Evolutionary conservation across 2,888 invertebrate species (phyloP).

Genomic region (Ypsolopha sequella): DNA sequence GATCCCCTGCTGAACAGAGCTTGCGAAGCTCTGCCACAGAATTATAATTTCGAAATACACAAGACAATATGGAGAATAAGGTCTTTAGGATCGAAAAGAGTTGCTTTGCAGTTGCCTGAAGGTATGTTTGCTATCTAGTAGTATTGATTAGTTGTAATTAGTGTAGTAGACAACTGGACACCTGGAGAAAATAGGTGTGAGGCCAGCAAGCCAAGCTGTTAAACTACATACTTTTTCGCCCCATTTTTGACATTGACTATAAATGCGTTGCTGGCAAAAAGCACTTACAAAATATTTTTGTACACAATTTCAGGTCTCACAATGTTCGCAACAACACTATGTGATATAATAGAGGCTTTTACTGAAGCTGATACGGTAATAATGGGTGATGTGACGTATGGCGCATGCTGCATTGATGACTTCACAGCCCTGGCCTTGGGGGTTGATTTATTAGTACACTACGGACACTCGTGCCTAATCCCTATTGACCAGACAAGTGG

Average conservation of each 20-base stretch:
- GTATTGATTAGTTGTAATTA: no score
- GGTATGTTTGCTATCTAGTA: conserved; percentile 43
- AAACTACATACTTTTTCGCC: not conserved
- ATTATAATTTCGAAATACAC: conserved; percentile 98
- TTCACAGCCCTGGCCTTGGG: conserved; percentile 91
- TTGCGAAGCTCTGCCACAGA: conserved; percentile 83
- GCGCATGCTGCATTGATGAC: conserved; percentile 99
- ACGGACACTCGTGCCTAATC: conserved; percentile 97
- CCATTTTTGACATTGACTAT: conserved; percentile 1
- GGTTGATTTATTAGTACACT: conserved; percentile 93
- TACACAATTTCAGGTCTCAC: conserved; percentile 72
- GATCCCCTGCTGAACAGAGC: conserved; percentile 80
- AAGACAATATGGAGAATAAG: conserved; percentile 98
- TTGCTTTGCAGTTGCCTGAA: conserved; percentile 98
- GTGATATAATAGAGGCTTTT: conserved; percentile 92
- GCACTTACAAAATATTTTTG: conserved; percentile 1
- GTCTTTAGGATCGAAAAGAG: conserved; percentile 84
- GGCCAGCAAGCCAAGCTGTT: no score
- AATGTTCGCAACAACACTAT: conserved; percentile 92
- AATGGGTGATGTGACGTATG: conserved; percentile 99
- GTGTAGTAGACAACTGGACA: no score
- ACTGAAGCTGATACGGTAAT: conserved; percentile 93
- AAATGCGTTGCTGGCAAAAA: no score
- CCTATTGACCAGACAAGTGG: conserved; percentile 87
- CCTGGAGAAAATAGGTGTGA: no score